Conservation (phyloP, 37 sponge, comb jelly and placozoan species). For the Oscarella lobularis region DNA sequence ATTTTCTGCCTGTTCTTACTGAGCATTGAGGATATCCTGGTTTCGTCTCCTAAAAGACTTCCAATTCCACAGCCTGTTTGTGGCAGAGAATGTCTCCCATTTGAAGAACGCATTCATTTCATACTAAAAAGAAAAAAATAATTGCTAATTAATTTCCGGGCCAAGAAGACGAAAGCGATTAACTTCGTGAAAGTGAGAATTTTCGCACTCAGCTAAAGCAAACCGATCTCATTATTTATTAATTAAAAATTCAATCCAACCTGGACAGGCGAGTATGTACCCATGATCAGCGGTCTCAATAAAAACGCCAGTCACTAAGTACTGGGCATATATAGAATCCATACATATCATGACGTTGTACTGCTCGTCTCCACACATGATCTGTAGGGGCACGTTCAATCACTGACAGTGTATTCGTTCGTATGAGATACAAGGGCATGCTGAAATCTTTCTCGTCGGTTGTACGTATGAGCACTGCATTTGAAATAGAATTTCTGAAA, state of each 20-base stretch:
- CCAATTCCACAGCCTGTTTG: conserved; percentile 48
- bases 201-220: conserved; percentile 21
- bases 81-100: conserved; percentile 80
- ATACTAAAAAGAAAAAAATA: conserved; percentile 35
- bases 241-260: conserved; percentile 15
- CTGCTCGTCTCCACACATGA: conserved; percentile 20
- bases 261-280: conserved; percentile 75
- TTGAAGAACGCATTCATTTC: conserved; percentile 51
- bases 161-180: conserved; percentile 61
- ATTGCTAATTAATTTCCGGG: background rate
- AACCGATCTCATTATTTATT: background rate
- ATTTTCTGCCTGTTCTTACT: too few relatives aligned
- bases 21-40: conserved; percentile 16
- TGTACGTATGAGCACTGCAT: conserved; percentile 46
- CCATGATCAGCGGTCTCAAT: conserved; percentile 37
- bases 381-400: conserved; percentile 30
- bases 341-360: too few relatives aligned
- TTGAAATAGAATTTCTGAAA: conserved; percentile 85
- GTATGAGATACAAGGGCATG: conserved; percentile 52
- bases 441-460: conserved; percentile 7
- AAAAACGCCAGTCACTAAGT: conserved; percentile 49
- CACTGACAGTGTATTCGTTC: conserved; percentile 50
- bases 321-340: too few relatives aligned
- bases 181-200: conserved; percentile 42
- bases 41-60: conserved; percentile 31